Evolutionary conservation across 2,888 invertebrate genomes (phyloP).

Genomic region (Xylophagus ater): DNA sequence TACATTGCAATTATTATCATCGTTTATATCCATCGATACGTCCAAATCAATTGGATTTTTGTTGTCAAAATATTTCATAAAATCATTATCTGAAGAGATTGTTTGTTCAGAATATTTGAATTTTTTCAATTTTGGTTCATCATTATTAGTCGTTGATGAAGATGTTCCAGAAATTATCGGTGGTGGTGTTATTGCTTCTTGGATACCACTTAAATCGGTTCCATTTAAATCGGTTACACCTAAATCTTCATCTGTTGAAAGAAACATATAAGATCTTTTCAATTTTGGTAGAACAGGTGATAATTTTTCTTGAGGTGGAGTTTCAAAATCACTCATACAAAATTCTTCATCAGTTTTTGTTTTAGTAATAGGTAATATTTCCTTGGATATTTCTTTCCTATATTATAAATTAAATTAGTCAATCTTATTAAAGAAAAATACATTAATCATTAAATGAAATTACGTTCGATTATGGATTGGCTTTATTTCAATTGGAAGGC

Average conservation of each 20-base stretch:
- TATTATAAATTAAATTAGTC: slow-evolving; percentile 7
- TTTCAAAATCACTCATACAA: slow-evolving; percentile 11
- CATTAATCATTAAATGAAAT: no score
- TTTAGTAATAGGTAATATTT: slow-evolving; percentile 4
- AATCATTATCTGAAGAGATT: no score
- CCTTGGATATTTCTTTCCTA: slow-evolving; percentile 20
- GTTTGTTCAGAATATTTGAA: slow-evolving; percentile 2
- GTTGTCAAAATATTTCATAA: no score
- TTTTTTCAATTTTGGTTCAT: slow-evolving; percentile 10
- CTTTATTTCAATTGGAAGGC: slow-evolving; percentile 25
- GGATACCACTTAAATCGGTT: slow-evolving; percentile 6
- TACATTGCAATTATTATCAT: not conserved
- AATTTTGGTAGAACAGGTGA: slow-evolving; percentile 17
- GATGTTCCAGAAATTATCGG: slow-evolving; percentile 4
- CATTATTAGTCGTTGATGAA: slow-evolving; percentile 9
- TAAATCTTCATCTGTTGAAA: slow-evolving; percentile 14
- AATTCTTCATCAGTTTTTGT: not conserved
- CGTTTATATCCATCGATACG: not conserved
- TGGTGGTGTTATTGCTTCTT: slow-evolving; percentile 17
- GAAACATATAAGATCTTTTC: slow-evolving; percentile 11
- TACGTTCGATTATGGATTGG: slow-evolving; percentile 27
- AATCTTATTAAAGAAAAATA: slow-evolving; percentile 1
- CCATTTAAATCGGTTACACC: slow-evolving; percentile 12
- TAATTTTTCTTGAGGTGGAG: slow-evolving; percentile 15
- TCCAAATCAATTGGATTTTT: no score